Conservation (phyloP, 2,888 invertebrate genomes). For the Eustalomyia histrio region DNA sequence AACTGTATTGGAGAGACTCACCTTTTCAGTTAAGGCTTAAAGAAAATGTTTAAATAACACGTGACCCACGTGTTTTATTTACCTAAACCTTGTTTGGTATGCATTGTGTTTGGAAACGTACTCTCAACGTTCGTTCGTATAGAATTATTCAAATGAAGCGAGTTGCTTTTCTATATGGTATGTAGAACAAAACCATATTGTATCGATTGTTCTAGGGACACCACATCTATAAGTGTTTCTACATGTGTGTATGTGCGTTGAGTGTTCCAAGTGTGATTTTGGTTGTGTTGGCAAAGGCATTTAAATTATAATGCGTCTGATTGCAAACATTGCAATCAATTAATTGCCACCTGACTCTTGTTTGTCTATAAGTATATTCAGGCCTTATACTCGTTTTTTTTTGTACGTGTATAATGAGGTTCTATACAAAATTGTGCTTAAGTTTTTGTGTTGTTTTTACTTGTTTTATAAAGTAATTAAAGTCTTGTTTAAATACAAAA, state of each 20-base stretch:
- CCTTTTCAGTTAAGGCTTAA: constrained; percentile 11
- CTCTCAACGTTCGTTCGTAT: not conserved
- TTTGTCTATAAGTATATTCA: not conserved
- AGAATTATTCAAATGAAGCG: not conserved
- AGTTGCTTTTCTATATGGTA: not conserved
- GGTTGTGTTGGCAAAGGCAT: constrained; percentile 36
- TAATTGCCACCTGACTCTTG: constrained; percentile 35
- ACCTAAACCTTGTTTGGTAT: not conserved
- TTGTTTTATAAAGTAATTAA: constrained; percentile 32
- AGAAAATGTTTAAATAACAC: constrained; percentile 37
- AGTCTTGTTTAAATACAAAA: constrained; percentile 36
- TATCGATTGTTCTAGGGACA: constrained; percentile 4
- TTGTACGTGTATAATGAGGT: not conserved
- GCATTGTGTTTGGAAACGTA: not conserved
- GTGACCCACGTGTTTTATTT: constrained; percentile 43
- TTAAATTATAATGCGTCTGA: constrained; percentile 36
- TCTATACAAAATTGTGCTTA: not conserved
- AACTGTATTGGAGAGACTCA: not conserved
- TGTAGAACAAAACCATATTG: constrained; percentile 4
- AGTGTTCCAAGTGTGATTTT: not conserved
- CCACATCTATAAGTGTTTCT: not conserved
- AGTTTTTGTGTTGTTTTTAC: not conserved
- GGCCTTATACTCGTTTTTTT: not conserved
- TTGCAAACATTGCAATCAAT: constrained; percentile 24
- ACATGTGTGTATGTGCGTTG: not conserved